phyloP scores from a whole-genome alignment of 2,797 vertebrate species.

The Percopsis omiscomaycus region DNA sequence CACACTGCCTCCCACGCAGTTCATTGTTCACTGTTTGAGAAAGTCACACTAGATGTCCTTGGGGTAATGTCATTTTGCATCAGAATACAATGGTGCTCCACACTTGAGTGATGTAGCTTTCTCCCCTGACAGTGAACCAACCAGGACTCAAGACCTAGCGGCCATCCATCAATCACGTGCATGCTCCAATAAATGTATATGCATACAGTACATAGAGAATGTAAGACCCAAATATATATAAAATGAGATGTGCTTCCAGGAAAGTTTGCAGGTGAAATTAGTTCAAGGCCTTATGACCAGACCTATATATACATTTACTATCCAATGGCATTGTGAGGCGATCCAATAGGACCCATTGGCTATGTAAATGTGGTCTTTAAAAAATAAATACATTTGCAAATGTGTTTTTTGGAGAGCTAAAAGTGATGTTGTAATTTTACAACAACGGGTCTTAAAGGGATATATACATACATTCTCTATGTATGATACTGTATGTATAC shows the following conservation, averaged over 20 bases:
- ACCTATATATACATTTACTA: no score
- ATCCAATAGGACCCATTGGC: no score
- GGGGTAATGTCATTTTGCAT: slow-evolving; percentile 66
- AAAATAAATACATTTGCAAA: no score
- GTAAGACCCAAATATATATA: no score
- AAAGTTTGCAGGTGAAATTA: no score
- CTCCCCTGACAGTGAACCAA: slow-evolving; percentile 44
- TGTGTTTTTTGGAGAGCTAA: no score
- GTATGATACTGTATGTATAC: not conserved
- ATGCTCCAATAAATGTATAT: slow-evolving; percentile 40
- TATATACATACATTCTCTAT: not conserved
- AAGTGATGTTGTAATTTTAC: no score
- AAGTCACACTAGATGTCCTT: slow-evolving; percentile 63
- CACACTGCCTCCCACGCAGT: slow-evolving; percentile 51
- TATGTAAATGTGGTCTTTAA: no score
- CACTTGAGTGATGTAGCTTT: slow-evolving; percentile 56
- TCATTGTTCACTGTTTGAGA: slow-evolving; percentile 65
- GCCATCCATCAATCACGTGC: slow-evolving; percentile 53
- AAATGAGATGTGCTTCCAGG: no score
- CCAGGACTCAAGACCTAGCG: slow-evolving; percentile 49
- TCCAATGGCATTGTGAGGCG: no score
- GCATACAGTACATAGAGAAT: slow-evolving; percentile 5
- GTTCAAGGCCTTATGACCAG: no score
- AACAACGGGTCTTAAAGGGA: not conserved
- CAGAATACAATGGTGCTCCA: slow-evolving; percentile 44